Base-by-base conservation (phyloP, 2,888 invertebrate species). In the Eucriotettix oculatus region DNA sequence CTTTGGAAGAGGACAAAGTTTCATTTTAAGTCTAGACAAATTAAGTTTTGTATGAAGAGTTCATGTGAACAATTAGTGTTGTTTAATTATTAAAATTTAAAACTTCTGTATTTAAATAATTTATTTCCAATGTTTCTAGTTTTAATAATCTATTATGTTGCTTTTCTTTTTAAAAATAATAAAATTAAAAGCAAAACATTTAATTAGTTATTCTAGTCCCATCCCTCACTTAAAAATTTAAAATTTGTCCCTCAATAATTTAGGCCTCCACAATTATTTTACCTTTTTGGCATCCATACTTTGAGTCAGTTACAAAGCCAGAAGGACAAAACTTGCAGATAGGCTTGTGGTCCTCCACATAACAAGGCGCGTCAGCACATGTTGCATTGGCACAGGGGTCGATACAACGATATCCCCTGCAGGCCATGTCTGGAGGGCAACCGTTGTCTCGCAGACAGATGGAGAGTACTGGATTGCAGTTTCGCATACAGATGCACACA, bases 231-330 rank as follows among this genome's bases (percentile, higher is more conserved):
- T 16, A 16, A 17, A 1, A 17, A 53, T 53, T 29, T 16, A 53
- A 29, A 53, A 29, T 17, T 53, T 12, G 42, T 58, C 40, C 58
- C 42, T 58, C 53, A 52, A 41, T 16, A 42, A 17, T 40, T 42
- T 56, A 52, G 70, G 80, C 29, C 29, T 29, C 29, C 29, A 29
- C 7, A 29, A 29, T 29, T 29, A 7, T 29, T n/a, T 91, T 93
- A 93, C 93, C 92, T 92, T 91, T 90, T 79, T 89, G 85, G 82
- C 93, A 94, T 87, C 92, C 92, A 79, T 87, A 87, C 81, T 86
- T 86, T 74, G 88, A 84, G 79, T 93, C 91, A 76, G 89, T 86
- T 79, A 86, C 86, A 82, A 87, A 93, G 80, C 92, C 94, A 76
- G 83, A 83, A 73, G 93, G 91, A 81, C 94, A 94, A 83, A 90